Base-by-base conservation (phyloP, 2,113 vertebrate genomes). In the Orthonyx spaldingii region DNA sequence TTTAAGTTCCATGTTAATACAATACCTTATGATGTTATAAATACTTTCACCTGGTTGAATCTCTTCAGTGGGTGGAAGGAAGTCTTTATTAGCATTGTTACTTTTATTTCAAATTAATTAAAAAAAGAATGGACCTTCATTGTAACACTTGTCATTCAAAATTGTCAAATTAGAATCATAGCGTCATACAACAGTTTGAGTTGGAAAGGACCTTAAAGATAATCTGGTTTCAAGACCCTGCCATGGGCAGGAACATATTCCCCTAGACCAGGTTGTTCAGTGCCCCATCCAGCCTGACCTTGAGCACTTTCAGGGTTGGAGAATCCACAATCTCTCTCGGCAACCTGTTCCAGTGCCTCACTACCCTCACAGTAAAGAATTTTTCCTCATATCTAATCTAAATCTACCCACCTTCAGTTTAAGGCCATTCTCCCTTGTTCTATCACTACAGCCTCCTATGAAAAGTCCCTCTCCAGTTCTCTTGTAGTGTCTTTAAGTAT, bases 161-260 rank as follows among this genome's bases (percentile, higher is more conserved):
- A 57, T 10, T 33, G 23, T 42, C 28, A 84, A 61, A 65, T 84
- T 64, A 69, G 23, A 74, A 24, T 74, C 3, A 42, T 3, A 42
- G 46, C 52, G 35, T 37, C 21, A 55, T 9, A 32, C 33, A 56
- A 56, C 0, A 0, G 16, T 59, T 52, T 60, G 2, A 0, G 9
- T 46, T 75, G 5, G 16, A 24, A 75, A 23, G 3, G 16, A 21
- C 5, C 3, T 49, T 21, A 52, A 44, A 59, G 16, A 52, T n/a
- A 22, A 20, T 46, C 33, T 30, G 6, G 16, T 65, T 74, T 22
- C 33, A 66, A 53, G 27, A 8, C 52, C 26, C 33, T 59, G 19
- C 10, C 19, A 11, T 23, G 10, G 42, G 26, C 44, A 57, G 15
- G 37, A 15, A n/a, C 13, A 44, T 6, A 22, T 74, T 66, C 33